These are phyloP conservation scores for Drosophila rhopaloa DNA, from an alignment of 1,140 invertebrate species.

Conservation along the genomic window DNA sequence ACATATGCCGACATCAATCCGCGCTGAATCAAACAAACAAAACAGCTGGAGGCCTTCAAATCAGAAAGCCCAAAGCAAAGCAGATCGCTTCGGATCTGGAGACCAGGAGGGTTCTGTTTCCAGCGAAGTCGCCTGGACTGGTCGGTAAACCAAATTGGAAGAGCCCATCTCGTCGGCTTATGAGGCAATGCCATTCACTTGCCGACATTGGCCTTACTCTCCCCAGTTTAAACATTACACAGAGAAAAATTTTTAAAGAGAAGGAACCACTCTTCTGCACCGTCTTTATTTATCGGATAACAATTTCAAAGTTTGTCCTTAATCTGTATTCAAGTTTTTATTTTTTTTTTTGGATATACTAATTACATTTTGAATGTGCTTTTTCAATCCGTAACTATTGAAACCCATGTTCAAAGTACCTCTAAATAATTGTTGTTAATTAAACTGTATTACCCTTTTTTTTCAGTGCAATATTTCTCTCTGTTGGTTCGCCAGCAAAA, in stretches of 20 bases:
- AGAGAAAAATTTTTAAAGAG: slow-evolving; percentile 6
- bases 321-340: no score
- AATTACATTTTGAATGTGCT: no score
- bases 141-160: slow-evolving; percentile 31
- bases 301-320: no score
- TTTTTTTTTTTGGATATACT: no score
- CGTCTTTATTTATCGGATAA: no score
- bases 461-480: slow-evolving; percentile 27
- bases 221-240: slow-evolving; percentile 17
- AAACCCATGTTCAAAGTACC: no score
- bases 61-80: slow-evolving; percentile 20
- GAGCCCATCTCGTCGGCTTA: slow-evolving; percentile 39
- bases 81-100: slow-evolving; percentile 10
- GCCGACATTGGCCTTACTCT: slow-evolving; percentile 55
- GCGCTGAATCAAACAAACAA: slow-evolving; percentile 63
- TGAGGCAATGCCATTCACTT: slow-evolving; percentile 68
- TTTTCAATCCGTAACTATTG: no score
- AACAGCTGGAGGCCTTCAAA: slow-evolving; percentile 60
- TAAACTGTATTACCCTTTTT: not conserved
- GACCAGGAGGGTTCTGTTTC: slow-evolving; percentile 8
- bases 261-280: no score
- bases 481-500: slow-evolving; percentile 63
- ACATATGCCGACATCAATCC: slow-evolving; percentile 62
- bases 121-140: slow-evolving; percentile 22
- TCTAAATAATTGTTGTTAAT: no score